These are phyloP conservation scores for Corvus cornix DNA, from an alignment of 2,113 vertebrate genomes.

Conservation along the genomic window DNA sequence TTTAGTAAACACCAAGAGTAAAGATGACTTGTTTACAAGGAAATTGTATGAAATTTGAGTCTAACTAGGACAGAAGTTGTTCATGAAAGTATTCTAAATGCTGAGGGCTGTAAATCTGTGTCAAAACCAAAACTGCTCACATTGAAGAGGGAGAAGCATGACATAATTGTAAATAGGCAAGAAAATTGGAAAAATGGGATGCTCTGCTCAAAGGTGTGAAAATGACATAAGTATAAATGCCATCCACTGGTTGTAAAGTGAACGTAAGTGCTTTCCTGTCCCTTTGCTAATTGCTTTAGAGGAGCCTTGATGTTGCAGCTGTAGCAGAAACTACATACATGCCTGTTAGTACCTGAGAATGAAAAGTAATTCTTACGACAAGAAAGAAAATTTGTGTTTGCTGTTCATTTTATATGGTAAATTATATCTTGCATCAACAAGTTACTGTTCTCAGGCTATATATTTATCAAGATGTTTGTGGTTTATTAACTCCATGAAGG, in stretches of 20 bases:
- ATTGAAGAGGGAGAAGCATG: background rate
- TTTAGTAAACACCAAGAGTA: background rate
- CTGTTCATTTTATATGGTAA: background rate
- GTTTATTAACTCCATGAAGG: background rate
- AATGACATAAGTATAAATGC: background rate
- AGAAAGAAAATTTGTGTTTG: background rate
- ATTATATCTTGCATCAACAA: background rate
- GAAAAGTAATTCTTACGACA: background rate
- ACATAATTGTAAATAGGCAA: background rate
- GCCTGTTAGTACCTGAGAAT: background rate
- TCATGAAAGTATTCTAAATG: background rate
- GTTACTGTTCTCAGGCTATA: background rate
- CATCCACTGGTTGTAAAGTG: background rate
- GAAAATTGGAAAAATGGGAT: slow-evolving; percentile 1
- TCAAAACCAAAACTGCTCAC: background rate
- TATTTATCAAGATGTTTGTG: background rate
- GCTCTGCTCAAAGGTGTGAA: background rate
- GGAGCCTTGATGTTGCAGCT: background rate
- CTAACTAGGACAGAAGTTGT: background rate
- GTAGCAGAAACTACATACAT: background rate
- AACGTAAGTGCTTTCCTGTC: background rate
- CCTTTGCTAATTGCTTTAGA: slow-evolving; percentile 5
- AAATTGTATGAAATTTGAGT: background rate
- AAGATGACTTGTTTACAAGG: background rate
- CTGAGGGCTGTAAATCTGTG: background rate